These are phyloP conservation scores for Haliclystus octoradiatus DNA, from an alignment of 30 jellyfish, hydroid and myxozoan species.

Conservation along the genomic window DNA sequence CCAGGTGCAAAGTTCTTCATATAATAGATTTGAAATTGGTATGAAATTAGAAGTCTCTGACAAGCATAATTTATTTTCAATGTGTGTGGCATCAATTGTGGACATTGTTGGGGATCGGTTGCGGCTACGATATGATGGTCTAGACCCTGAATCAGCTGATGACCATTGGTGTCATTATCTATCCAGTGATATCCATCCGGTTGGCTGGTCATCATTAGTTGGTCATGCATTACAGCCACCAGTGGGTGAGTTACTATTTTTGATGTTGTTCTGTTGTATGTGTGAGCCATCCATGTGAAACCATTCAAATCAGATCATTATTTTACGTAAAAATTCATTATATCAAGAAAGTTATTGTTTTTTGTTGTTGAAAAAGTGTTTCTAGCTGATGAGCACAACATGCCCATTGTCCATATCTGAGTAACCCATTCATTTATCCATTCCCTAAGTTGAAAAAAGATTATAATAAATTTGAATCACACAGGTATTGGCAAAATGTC, in stretches of 20 bases:
- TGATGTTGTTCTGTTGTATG: too few relatives aligned
- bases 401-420: too few relatives aligned
- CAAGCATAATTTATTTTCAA: slow-evolving; percentile 60
- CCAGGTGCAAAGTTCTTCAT: slow-evolving; percentile 70
- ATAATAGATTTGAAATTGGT: slow-evolving; percentile 82
- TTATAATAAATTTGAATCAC: too few relatives aligned
- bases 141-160: slow-evolving; percentile 61
- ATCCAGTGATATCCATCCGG: slow-evolving; percentile 91
- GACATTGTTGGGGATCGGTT: slow-evolving; percentile 86
- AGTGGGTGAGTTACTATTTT: slow-evolving; percentile 39
- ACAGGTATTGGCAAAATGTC: too few relatives aligned
- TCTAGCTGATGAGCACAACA: too few relatives aligned
- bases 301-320: too few relatives aligned
- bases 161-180: slow-evolving; percentile 73
- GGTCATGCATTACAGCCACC: slow-evolving; percentile 95
- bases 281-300: too few relatives aligned
- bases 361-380: too few relatives aligned
- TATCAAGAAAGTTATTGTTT: too few relatives aligned
- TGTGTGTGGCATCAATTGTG: slow-evolving; percentile 94
- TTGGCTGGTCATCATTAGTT: slow-evolving; percentile 95
- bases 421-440: too few relatives aligned
- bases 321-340: too few relatives aligned
- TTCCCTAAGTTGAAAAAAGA: too few relatives aligned
- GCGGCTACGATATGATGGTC: slow-evolving; percentile 90
- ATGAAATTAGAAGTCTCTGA: slow-evolving; percentile 90